Base-by-base conservation (phyloP, 2,888 invertebrate species). In the Pterobdella sp. region DNA sequence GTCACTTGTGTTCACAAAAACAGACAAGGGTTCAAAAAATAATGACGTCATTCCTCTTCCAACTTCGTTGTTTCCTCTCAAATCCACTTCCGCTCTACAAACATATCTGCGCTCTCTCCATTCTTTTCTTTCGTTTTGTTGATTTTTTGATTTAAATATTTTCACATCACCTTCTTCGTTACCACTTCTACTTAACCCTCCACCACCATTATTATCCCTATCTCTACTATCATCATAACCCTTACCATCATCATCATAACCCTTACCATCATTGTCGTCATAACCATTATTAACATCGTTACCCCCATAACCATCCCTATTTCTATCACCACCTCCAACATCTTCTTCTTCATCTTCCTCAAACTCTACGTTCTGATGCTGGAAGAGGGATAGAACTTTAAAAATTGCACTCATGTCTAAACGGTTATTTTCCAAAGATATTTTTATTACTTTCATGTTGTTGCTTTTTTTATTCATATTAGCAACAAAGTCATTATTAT, bases 381-480 rank as follows among this genome's bases (percentile, higher is more conserved):
- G 74, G 64, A 77, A 77, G 7, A 75, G 49, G 29, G 75, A 72
- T 36, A 77, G 26, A 60, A 77, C 42, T 74, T 74, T 75, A 75
- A 73, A 73, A 31, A 77, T 67, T n/a, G 71, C 71, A 29, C 74
- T 75, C 35, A 64, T 56, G 34, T 65, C 49, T 31, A 77, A 75
- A 14, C 68, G 35, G 63, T 77, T 77, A 67, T 73, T 70, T 34
- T 64, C 56, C n/a, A 77, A 52, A 18, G 73, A 65, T 14, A 77
- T 70, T 1, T n/a, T 31, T 32, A 76, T 69, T 14, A 26, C 32
- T 32, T 71, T 71, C 35, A 63, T 71, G 60, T n/a, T 26, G n/a
- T n/a, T n/a, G 36, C 29, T 42, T 29, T 68, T 35, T n/a, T n/a
- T n/a, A n/a, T n/a, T n/a, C n/a, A n/a, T n/a, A n/a, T n/a, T n/a